phyloP scores from a whole-genome alignment of 2,888 invertebrate species.

The Dendrolimus pini region DNA sequence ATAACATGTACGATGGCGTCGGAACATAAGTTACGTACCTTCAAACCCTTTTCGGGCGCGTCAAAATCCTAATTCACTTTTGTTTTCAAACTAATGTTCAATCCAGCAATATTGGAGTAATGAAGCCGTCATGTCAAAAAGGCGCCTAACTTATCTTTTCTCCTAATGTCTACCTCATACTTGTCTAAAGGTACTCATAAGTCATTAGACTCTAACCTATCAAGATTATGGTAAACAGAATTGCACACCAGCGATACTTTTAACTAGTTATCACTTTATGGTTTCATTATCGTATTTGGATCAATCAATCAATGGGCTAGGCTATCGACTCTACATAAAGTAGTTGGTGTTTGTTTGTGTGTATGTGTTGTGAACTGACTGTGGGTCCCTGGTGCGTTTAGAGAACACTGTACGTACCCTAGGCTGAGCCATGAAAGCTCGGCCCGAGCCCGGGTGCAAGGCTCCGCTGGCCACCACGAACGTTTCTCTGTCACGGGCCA shows the following conservation, averaged over 20 bases:
- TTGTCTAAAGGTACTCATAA: too few species aligned
- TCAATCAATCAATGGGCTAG: constrained; percentile 11
- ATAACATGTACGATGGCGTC: constrained; percentile 49
- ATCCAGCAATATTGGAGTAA: too few species aligned
- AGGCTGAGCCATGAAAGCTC: constrained; percentile 93
- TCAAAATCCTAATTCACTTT: constrained; percentile 21
- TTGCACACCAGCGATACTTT: background rate
- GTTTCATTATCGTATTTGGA: constrained; percentile 23
- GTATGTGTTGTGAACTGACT: constrained; percentile 2
- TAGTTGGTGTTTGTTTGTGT: constrained; percentile 22
- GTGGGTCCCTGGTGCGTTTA: constrained; percentile 13
- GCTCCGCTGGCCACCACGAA: constrained; percentile 77
- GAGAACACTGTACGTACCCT: constrained; percentile 80
- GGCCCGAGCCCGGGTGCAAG: constrained; percentile 80
- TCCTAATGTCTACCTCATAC: too few species aligned
- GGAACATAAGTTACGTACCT: constrained; percentile 38
- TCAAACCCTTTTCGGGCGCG: constrained; percentile 25
- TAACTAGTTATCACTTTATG: constrained; percentile 6
- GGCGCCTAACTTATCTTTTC: too few species aligned
- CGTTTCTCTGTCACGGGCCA: constrained; percentile 67
- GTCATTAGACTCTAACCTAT: too few species aligned
- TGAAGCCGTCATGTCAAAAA: too few species aligned
- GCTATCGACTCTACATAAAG: constrained; percentile 27
- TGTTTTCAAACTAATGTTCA: background rate
- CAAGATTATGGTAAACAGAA: background rate